Conservation (phyloP, 2,113 vertebrate species). For the Cyphomyrus discorhynchus region DNA sequence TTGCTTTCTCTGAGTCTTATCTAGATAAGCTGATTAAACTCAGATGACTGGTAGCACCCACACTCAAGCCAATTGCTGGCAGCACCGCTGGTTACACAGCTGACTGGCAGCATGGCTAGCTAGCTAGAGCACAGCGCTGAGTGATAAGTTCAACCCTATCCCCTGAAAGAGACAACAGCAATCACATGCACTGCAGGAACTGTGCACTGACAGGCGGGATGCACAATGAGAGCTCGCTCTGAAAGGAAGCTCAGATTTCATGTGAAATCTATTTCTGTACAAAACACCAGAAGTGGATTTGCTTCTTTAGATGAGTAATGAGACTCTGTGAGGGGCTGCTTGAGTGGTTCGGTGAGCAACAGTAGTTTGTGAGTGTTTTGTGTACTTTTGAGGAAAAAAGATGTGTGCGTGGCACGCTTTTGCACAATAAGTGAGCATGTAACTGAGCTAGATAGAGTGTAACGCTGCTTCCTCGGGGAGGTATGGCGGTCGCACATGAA, state of each 20-base stretch:
- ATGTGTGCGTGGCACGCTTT: slow-evolving; percentile 17
- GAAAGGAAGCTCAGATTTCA: not conserved
- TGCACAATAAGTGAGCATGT: slow-evolving; percentile 1
- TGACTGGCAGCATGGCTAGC: not conserved
- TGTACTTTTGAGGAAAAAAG: not conserved
- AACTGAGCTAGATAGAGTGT: slow-evolving; percentile 22
- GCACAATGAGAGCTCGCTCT: not conserved
- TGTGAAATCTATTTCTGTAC: not conserved
- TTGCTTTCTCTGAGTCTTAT: not conserved
- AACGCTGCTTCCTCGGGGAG: slow-evolving; percentile 19
- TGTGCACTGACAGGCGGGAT: not conserved
- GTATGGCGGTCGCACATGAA: not conserved
- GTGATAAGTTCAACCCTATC: not conserved
- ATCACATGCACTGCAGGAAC: not conserved
- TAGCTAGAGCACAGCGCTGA: not conserved
- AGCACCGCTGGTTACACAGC: not conserved
- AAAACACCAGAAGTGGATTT: not conserved
- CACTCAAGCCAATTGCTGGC: not conserved
- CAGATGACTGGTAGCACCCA: not conserved
- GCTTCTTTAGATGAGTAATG: slow-evolving; percentile 6
- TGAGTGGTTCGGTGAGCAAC: not conserved
- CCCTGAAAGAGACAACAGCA: not conserved
- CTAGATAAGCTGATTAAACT: slow-evolving; percentile 2
- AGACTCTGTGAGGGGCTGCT: not conserved
- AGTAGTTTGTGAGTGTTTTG: not conserved